Percentiles rank a stretch among this genome's conserved stretches.
Evolutionary conservation across 2,113 vertebrate genomes (phyloP).

Genomic region (Calyptommatus sinebrachiatus): DNA sequence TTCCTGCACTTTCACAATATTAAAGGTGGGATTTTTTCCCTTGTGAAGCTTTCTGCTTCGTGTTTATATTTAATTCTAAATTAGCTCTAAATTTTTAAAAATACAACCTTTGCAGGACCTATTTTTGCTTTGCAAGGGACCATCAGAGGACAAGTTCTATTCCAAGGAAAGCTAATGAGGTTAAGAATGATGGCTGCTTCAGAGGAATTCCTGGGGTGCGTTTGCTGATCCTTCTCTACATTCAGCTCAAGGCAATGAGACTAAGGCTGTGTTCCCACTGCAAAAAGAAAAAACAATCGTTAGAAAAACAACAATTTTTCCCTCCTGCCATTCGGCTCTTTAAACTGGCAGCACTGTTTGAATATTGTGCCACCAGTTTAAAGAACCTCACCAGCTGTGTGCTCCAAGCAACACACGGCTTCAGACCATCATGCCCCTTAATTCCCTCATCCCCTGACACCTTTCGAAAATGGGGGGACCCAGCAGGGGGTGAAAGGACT

Average conservation of each 20-base stretch:
- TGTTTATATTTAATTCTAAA: neutral
- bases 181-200: constrained; percentile 30
- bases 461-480: too few relatives aligned
- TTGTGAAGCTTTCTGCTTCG: constrained; percentile 10
- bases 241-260: neutral
- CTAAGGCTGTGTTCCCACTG: too few relatives aligned
- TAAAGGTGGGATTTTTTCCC: constrained; percentile 12
- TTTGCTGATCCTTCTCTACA: fast-evolving
- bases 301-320: too few relatives aligned
- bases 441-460: too few relatives aligned
- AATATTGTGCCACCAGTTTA: too few relatives aligned
- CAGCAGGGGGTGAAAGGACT: too few relatives aligned
- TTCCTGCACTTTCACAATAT: constrained; percentile 12
- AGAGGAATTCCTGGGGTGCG: constrained; percentile 6
- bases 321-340: too few relatives aligned
- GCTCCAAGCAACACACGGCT: too few relatives aligned
- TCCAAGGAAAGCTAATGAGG: constrained; percentile 48
- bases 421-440: too few relatives aligned
- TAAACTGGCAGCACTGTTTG: too few relatives aligned
- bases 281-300: too few relatives aligned
- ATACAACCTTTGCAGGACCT: constrained; percentile 21
- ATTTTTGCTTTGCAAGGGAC: constrained; percentile 35
- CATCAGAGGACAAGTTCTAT: constrained; percentile 37
- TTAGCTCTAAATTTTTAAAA: constrained; percentile 14
- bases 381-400: too few relatives aligned